A percentile compares a stretch with the other conserved stretches of the same genome.
phyloP scores from a whole-genome alignment of 2,113 vertebrate species.

The Corythoichthys haematopterus region DNA sequence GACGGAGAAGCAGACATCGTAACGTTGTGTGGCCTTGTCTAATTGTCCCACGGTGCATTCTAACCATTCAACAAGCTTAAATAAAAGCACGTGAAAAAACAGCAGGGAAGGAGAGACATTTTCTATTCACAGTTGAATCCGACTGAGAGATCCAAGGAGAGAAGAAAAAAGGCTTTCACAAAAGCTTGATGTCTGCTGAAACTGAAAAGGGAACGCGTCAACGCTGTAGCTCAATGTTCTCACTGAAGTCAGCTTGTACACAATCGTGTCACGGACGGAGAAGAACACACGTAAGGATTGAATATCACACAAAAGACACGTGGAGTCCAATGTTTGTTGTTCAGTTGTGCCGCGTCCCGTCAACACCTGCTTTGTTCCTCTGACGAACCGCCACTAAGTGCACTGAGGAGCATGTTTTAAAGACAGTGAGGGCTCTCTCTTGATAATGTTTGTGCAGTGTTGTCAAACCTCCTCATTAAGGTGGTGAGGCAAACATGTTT shows the following conservation, averaged over 20 bases:
- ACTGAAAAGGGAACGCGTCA: neutral
- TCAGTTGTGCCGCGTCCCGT: conserved; percentile 22
- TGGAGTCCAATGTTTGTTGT: neutral
- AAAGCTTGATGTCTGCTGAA: conserved; percentile 13
- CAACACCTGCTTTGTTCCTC: conserved; percentile 47
- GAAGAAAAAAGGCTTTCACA: neutral
- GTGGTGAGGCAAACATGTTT: conserved; percentile 53
- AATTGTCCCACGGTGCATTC: conserved; percentile 37
- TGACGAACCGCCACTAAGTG: conserved; percentile 49
- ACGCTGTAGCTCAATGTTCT: neutral
- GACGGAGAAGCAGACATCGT: conserved; percentile 19
- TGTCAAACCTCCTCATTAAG: conserved; percentile 64
- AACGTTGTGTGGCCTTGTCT: conserved; percentile 41
- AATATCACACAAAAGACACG: conserved; percentile 19
- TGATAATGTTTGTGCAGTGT: conserved; percentile 43
- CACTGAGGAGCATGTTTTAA: conserved; percentile 53
- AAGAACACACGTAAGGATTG: neutral
- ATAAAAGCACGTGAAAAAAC: conserved; percentile 19
- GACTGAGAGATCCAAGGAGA: conserved; percentile 13
- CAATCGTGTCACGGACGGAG: conserved; percentile 3
- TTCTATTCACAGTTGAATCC: neutral
- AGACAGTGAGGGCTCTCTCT: conserved; percentile 47
- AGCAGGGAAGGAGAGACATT: conserved; percentile 6
- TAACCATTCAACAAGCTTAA: conserved; percentile 18
- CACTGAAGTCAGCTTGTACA: conserved; percentile 18